These are phyloP conservation scores for Meleagris gallopavo DNA, from an alignment of 2,113 vertebrate species.

Conservation along the genomic window DNA sequence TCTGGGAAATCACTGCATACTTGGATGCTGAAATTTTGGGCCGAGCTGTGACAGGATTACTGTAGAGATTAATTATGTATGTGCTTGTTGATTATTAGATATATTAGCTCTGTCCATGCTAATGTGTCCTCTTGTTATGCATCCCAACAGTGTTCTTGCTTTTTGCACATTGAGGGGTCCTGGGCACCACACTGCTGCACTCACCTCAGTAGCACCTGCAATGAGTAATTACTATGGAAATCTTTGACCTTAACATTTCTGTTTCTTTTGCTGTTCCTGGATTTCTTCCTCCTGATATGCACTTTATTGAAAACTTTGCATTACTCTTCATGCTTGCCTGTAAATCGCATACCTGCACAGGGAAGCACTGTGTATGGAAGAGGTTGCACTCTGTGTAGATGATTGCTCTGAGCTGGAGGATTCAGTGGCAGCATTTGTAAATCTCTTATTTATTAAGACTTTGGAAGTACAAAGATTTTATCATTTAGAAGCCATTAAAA, in stretches of 20 bases:
- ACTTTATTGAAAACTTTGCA: neutral
- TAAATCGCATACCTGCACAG: neutral
- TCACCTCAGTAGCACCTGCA: fast-evolving
- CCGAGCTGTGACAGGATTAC: neutral
- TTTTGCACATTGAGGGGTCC: neutral
- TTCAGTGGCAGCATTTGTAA: neutral
- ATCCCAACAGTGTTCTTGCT: neutral
- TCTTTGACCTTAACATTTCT: neutral
- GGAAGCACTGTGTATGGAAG: neutral
- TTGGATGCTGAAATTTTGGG: neutral
- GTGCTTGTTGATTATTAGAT: neutral
- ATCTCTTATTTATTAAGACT: neutral
- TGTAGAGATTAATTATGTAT: neutral
- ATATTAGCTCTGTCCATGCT: neutral
- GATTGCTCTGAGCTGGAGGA: neutral
- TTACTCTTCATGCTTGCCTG: neutral
- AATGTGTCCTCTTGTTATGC: neutral
- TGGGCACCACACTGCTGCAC: fast-evolving
- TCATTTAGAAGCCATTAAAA: neutral
- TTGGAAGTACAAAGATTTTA: neutral
- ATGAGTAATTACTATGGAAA: neutral
- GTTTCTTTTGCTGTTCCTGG: neutral
- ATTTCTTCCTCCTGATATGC: neutral
- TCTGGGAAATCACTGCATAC: neutral
- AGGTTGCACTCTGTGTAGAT: neutral